Conservation (phyloP, 2,888 invertebrate species). For the Cryptosula pallasiana region DNA sequence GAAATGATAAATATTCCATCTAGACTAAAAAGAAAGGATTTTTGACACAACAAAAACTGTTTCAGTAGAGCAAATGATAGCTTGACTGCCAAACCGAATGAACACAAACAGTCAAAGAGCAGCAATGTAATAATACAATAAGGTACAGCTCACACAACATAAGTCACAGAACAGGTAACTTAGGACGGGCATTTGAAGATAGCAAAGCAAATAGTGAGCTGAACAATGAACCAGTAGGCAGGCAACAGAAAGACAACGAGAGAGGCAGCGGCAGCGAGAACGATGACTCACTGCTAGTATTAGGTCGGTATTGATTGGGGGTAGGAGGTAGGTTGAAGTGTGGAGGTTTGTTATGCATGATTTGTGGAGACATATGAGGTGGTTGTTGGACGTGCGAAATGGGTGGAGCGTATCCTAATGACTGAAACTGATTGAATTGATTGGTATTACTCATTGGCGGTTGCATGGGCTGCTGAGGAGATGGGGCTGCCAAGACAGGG, state of each 20-base stretch:
- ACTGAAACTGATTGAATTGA: background rate
- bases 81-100: background rate
- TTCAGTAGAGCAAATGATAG: too few relatives aligned
- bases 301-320: background rate
- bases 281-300: background rate
- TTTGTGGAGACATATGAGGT: background rate
- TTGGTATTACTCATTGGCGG: constrained; percentile 3
- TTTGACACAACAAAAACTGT: too few relatives aligned
- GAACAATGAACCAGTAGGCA: background rate
- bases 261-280: background rate
- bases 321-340: background rate
- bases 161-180: too few relatives aligned
- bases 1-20: too few relatives aligned
- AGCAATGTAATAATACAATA: too few relatives aligned
- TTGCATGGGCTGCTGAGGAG: background rate
- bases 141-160: too few relatives aligned
- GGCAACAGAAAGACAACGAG: background rate
- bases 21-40: too few relatives aligned
- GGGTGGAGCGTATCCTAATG: too few relatives aligned
- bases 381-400: background rate
- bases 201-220: background rate
- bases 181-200: background rate
- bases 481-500: background rate
- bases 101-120: background rate
- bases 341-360: background rate